These are phyloP conservation scores for Benthosema pterotum DNA, from an alignment of 2,797 vertebrate genomes.

Conservation along the genomic window DNA sequence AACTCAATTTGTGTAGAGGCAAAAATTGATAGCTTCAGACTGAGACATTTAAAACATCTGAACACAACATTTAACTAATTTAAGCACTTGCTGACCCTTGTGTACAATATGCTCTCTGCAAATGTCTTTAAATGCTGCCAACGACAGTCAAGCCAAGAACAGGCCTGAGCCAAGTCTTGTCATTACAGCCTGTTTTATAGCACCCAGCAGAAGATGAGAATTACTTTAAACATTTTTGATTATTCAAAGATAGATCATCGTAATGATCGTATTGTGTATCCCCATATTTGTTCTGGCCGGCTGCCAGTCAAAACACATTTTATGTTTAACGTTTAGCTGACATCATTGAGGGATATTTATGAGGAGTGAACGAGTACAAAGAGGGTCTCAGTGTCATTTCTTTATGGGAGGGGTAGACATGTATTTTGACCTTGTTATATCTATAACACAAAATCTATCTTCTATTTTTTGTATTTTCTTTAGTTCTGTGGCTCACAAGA, in stretches of 20 bases:
- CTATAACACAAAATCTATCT: too few species aligned
- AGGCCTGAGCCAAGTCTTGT: slow-evolving; percentile 46
- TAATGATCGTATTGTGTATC: slow-evolving; percentile 22
- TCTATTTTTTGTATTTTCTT: too few species aligned
- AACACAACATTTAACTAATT: slow-evolving; percentile 14
- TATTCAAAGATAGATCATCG: slow-evolving; percentile 29
- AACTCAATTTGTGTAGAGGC: slow-evolving; percentile 10
- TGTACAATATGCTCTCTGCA: slow-evolving; percentile 35
- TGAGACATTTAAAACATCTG: slow-evolving; percentile 14
- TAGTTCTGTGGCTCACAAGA: too few species aligned
- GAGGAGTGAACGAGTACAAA: too few species aligned
- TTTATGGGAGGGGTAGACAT: too few species aligned
- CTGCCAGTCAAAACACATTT: slow-evolving; percentile 53
- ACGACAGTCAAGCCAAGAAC: slow-evolving; percentile 47
- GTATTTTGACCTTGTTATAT: too few species aligned
- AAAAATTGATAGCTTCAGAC: background rate
- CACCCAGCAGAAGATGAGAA: slow-evolving; percentile 31
- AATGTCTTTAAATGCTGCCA: slow-evolving; percentile 52
- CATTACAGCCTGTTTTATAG: slow-evolving; percentile 52
- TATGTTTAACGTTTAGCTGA: too few species aligned
- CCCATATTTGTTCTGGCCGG: slow-evolving; percentile 38
- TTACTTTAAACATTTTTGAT: slow-evolving; percentile 33
- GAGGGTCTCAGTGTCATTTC: too few species aligned
- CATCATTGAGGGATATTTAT: slow-evolving; percentile 40
- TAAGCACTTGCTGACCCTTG: slow-evolving; percentile 41